Base-by-base conservation (phyloP, 35 echinoderm and acorn worm species). In the Ptychodera flava region DNA sequence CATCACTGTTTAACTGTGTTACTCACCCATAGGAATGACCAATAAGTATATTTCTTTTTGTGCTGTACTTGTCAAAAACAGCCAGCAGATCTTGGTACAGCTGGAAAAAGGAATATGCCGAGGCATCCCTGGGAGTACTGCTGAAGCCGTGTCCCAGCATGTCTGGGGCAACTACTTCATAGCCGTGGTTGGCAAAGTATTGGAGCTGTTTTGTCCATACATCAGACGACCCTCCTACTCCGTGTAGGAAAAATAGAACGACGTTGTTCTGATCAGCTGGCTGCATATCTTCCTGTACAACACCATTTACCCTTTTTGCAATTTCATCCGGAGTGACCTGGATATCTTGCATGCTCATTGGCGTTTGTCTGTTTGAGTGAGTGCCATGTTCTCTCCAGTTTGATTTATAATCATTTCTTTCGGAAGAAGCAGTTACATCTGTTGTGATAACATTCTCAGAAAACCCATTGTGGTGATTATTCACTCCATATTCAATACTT, bases 11-110 rank as follows among this genome's bases (percentile, higher is more conserved):
- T n/a, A n/a, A n/a, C n/a, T n/a, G n/a, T 64, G 45, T 64, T 12
- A 89, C 90, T 86, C 84, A 99, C 96, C 96, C 96, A 92, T 99
- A 99, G 10, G 96, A 99, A 89, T 99, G 96, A 12, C 96, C 96
- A 76, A 99, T 90, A n/a, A 99, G 86, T 29, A 99, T 88, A 85
- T 99, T 99, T 34, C 91, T 88, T 77, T 92, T 90, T 86, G 92
- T 99, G 78, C 87, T 45, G 52, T 83, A 99, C 35, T 83, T 83
- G 80, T 99, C 96, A 99, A 99, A 99, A 29, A 99, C 32, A 29
- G 93, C 90, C 52, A 99, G 80, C 82, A 80, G 87, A 77, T 99
- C 96, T 16, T 94, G 79, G 0, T 92, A 84, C 38, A 94, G 32
- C 80, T 99, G 92, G 28, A 80, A 29, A 36, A 99, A 99, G 37